These are phyloP conservation scores for Polymixis lichenea DNA, from an alignment of 2,888 invertebrate species.

Conservation along the genomic window DNA sequence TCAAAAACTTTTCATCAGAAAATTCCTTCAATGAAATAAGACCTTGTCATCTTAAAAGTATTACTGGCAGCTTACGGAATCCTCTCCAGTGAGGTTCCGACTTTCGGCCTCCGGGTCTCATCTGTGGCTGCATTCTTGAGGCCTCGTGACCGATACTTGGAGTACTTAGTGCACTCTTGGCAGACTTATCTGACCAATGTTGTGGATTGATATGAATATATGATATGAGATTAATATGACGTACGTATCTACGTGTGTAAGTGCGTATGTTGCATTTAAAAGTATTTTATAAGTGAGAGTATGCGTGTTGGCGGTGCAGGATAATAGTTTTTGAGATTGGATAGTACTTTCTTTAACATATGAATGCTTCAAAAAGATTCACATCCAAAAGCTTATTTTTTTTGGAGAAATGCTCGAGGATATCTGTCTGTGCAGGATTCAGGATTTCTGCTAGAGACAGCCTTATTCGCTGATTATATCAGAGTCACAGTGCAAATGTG, in stretches of 20 bases:
- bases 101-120: constrained; percentile 28
- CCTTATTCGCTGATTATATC: neutral
- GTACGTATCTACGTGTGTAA: too few relatives aligned
- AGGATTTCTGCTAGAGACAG: too few relatives aligned
- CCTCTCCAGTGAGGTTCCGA: constrained; percentile 12
- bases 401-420: neutral
- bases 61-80: constrained; percentile 39
- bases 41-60: constrained; percentile 13
- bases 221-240: neutral
- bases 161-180: constrained; percentile 13
- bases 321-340: neutral
- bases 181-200: constrained; percentile 10
- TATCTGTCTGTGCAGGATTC: neutral
- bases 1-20: neutral
- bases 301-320: neutral
- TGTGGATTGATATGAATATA: neutral
- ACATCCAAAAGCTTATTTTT: neutral
- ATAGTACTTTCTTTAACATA: neutral
- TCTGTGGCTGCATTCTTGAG: constrained; percentile 48
- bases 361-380: neutral
- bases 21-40: constrained; percentile 24
- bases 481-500: too few relatives aligned
- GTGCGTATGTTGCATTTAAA: neutral
- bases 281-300: neutral
- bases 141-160: constrained; percentile 34